Conservation (phyloP, 2,113 vertebrate genomes). For the Odontophorus gujanensis region DNA sequence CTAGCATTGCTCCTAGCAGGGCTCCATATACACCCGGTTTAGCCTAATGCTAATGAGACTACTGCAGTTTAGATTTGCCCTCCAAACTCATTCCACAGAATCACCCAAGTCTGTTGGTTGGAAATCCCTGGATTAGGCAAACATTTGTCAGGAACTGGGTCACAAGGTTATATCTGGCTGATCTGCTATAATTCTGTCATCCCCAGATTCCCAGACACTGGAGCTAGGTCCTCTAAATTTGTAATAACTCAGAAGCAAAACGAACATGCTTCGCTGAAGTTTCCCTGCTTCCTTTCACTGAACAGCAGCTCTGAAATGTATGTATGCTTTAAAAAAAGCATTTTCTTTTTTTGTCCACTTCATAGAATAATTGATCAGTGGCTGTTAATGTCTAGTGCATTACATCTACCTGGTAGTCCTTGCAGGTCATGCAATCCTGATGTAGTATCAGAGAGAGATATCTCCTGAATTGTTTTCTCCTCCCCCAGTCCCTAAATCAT, state of each 20-base stretch:
- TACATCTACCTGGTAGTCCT: background rate
- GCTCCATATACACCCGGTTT: background rate
- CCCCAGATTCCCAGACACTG: background rate
- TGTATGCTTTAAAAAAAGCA: background rate
- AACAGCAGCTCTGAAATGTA: background rate
- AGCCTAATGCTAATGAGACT: background rate
- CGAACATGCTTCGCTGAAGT: background rate
- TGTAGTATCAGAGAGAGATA: background rate
- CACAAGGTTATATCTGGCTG: background rate
- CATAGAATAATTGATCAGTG: background rate
- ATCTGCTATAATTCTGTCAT: background rate
- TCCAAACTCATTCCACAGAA: background rate
- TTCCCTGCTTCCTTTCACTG: background rate
- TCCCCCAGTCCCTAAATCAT: background rate
- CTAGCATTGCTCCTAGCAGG: background rate
- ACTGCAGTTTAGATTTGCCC: background rate
- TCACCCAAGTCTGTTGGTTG: fast-evolving
- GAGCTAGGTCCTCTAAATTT: background rate
- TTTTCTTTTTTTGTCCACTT: background rate
- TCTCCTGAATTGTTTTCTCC: background rate
- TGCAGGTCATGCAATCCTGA: background rate
- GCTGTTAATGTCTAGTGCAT: background rate
- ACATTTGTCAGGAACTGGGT: background rate
- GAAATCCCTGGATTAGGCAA: background rate
- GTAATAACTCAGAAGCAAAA: background rate